Percentiles rank a stretch among this genome's conserved stretches.
phyloP scores from a whole-genome alignment of 2,888 invertebrate genomes.

The Rhamphomyia laevipes region DNA sequence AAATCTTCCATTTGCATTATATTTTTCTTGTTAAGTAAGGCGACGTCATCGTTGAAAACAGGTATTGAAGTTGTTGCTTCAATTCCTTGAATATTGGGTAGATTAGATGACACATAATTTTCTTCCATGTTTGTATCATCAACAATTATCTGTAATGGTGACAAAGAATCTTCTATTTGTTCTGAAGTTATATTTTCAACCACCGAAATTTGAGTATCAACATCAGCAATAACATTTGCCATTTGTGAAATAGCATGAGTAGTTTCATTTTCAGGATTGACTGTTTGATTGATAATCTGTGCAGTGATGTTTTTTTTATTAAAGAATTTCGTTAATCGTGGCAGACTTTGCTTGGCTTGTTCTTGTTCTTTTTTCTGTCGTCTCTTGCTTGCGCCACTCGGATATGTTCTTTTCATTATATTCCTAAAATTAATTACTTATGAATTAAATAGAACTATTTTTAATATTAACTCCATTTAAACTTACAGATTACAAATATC shows the following conservation, averaged over 20 bases:
- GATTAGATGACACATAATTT: neutral
- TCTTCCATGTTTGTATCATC: neutral
- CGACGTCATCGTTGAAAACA: neutral
- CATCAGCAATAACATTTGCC: neutral
- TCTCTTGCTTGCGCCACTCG: too few species aligned
- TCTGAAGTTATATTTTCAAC: neutral
- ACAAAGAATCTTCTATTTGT: neutral
- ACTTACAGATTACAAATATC: too few species aligned
- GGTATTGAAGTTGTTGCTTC: neutral
- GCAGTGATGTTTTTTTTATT: neutral
- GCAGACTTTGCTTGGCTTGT: neutral
- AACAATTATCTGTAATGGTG: neutral
- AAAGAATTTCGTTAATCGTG: neutral
- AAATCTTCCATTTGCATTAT: neutral
- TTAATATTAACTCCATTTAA: too few species aligned
- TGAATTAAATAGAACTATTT: too few species aligned
- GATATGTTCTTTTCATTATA: too few species aligned
- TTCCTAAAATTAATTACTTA: too few species aligned
- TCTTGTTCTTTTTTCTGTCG: neutral
- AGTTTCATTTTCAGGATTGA: neutral
- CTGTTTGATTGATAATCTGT: neutral
- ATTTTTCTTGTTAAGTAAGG: neutral
- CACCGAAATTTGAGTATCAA: neutral
- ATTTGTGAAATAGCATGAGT: neutral
- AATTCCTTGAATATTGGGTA: neutral